Percentiles rank a stretch among this genome's conserved stretches.
Evolutionary conservation across 2,113 vertebrate genomes (phyloP).

Genomic region (Mobula birostris): DNA sequence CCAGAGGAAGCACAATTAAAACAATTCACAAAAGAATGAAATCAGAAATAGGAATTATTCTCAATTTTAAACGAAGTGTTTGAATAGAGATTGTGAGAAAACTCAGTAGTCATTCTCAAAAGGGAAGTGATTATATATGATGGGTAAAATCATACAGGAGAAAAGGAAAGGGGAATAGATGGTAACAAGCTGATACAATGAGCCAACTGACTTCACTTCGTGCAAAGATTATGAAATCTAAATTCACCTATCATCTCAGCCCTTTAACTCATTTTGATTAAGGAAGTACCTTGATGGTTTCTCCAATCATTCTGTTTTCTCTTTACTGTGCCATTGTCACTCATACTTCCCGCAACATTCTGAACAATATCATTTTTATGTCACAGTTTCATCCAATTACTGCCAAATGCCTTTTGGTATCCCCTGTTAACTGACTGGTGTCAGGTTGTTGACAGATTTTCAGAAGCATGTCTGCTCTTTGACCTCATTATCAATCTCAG

Average conservation of each 20-base stretch:
- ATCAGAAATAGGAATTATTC: neutral
- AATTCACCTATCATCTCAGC: neutral
- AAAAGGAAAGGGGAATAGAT: neutral
- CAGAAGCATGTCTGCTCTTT: too few species aligned
- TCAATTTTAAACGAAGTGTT: neutral
- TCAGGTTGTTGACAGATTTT: too few species aligned
- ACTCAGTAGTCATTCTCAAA: neutral
- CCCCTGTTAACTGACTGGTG: too few species aligned
- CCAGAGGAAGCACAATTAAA: neutral
- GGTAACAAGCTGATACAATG: neutral
- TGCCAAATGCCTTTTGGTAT: too few species aligned
- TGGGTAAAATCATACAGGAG: neutral
- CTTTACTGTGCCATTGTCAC: neutral
- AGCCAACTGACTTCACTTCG: neutral
- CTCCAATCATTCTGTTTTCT: neutral
- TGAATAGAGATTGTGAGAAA: neutral
- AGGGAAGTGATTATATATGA: neutral
- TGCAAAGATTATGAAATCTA: neutral
- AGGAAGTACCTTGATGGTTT: neutral
- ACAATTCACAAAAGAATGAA: neutral
- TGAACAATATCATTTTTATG: neutral
- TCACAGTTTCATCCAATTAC: neutral
- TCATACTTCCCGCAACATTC: too few species aligned
- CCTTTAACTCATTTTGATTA: neutral
- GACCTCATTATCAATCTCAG: too few species aligned